Percentiles rank a stretch among this genome's conserved stretches.
Conservation (phyloP, 2,113 vertebrate species). For the Carollia perspicillata region DNA sequence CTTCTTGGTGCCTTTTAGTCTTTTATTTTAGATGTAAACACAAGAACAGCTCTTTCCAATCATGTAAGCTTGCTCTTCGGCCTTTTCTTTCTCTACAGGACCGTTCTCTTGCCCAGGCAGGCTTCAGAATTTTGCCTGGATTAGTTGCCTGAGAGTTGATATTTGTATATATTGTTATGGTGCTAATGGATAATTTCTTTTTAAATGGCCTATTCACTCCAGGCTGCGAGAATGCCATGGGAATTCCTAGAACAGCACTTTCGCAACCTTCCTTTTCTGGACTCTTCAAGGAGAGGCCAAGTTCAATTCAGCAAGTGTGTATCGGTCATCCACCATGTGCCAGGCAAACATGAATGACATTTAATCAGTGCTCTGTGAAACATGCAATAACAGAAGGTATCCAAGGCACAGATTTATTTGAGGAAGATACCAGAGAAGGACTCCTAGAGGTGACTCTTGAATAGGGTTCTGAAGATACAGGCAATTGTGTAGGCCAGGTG, state of each 20-base stretch:
- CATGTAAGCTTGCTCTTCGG: neutral
- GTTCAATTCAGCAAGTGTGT: slow-evolving; percentile 25
- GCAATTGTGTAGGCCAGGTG: neutral
- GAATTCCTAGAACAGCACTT: slow-evolving; percentile 46
- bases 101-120: slow-evolving; percentile 46
- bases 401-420: neutral
- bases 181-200: slow-evolving; percentile 41
- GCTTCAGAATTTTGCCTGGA: slow-evolving; percentile 59
- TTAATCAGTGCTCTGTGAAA: neutral
- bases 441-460: neutral
- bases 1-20: slow-evolving; percentile 13
- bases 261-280: slow-evolving; percentile 30
- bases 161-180: slow-evolving; percentile 52
- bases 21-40: slow-evolving; percentile 51
- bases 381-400: neutral
- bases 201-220: slow-evolving; percentile 39
- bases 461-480: neutral
- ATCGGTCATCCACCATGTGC: neutral
- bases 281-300: neutral
- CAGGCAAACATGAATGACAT: neutral
- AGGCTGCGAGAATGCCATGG: neutral
- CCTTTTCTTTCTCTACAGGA: slow-evolving; percentile 53
- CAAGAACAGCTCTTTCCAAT: slow-evolving; percentile 14
- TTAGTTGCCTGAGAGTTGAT: slow-evolving; percentile 59
- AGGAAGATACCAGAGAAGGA: neutral